Conservation (phyloP, 2,888 invertebrate genomes). For the Phoronis australis region DNA sequence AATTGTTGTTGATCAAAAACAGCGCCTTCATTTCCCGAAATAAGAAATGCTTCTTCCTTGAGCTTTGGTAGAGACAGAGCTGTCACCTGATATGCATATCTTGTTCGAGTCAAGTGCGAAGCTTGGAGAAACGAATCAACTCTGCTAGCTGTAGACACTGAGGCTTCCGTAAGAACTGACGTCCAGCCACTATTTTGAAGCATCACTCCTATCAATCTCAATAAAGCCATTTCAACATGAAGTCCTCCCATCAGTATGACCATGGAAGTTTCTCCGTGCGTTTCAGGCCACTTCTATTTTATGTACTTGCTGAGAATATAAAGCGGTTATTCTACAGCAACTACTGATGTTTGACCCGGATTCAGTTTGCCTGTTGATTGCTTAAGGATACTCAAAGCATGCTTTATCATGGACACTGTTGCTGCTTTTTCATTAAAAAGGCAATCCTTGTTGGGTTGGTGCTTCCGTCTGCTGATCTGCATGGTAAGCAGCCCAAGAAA, state of each 20-base stretch:
- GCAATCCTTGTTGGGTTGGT: too few species aligned
- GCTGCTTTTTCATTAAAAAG: constrained; percentile 3
- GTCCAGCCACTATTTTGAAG: constrained; percentile 8
- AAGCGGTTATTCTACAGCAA: constrained; percentile 2
- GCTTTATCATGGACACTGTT: constrained; percentile 11
- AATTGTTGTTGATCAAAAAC: neutral
- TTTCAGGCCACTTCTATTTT: constrained; percentile 6
- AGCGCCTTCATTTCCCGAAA: neutral
- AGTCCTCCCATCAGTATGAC: constrained; percentile 8
- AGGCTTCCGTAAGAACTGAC: constrained; percentile 1
- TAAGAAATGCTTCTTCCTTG: neutral
- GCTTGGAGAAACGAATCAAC: constrained; percentile 12
- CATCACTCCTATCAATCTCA: constrained; percentile 1
- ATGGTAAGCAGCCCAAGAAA: too few species aligned
- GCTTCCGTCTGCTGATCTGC: too few species aligned
- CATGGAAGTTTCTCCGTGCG: constrained; percentile 6
- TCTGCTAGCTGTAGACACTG: constrained; percentile 8
- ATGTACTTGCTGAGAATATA: constrained; percentile 7
- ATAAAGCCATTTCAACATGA: constrained; percentile 7
- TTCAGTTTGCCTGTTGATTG: constrained; percentile 2
- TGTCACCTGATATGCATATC: constrained; percentile 9
- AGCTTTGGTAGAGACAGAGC: constrained; percentile 5
- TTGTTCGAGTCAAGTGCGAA: constrained; percentile 4
- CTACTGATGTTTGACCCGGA: constrained; percentile 3
- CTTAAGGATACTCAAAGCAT: constrained; percentile 4